A percentile compares a stretch with the other conserved stretches of the same genome.
Conservation (phyloP, 2,113 vertebrate genomes). For the Brachypteracias leptosomus region DNA sequence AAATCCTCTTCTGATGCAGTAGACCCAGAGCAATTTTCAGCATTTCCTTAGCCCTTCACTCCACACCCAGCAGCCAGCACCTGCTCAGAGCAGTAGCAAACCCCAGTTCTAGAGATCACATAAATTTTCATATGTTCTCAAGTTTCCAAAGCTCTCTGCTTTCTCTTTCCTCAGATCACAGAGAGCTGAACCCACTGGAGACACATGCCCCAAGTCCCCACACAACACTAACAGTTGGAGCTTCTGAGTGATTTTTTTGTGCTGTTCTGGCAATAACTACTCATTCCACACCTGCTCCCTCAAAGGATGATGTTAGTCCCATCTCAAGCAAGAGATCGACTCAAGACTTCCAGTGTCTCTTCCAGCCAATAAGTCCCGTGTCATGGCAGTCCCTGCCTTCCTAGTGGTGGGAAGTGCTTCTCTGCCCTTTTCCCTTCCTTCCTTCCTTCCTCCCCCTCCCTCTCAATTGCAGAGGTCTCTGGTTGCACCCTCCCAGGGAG, state of each 20-base stretch:
- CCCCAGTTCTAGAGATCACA: not conserved
- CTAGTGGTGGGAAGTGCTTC: not conserved
- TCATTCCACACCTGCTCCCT: not conserved
- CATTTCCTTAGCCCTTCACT: not conserved
- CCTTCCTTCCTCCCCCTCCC: not conserved
- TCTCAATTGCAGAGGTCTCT: constrained; percentile 60
- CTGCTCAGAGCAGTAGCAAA: not conserved
- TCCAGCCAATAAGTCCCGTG: not conserved
- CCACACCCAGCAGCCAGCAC: not conserved
- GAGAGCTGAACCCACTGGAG: not conserved
- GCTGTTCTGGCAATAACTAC: not conserved
- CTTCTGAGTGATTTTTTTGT: not conserved
- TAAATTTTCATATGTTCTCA: not conserved
- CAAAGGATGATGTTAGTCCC: not conserved
- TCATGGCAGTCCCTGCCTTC: not conserved
- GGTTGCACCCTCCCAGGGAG: constrained; percentile 36
- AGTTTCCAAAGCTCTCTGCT: not conserved
- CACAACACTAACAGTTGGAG: not conserved
- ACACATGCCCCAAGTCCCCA: not conserved
- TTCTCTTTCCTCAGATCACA: not conserved
- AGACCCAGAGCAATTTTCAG: not conserved
- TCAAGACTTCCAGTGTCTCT: not conserved
- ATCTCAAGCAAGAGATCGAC: not conserved
- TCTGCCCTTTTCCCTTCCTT: no score
- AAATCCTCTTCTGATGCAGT: not conserved